Conservation (phyloP, 2,797 vertebrate species). For the Semotilus atromaculatus region DNA sequence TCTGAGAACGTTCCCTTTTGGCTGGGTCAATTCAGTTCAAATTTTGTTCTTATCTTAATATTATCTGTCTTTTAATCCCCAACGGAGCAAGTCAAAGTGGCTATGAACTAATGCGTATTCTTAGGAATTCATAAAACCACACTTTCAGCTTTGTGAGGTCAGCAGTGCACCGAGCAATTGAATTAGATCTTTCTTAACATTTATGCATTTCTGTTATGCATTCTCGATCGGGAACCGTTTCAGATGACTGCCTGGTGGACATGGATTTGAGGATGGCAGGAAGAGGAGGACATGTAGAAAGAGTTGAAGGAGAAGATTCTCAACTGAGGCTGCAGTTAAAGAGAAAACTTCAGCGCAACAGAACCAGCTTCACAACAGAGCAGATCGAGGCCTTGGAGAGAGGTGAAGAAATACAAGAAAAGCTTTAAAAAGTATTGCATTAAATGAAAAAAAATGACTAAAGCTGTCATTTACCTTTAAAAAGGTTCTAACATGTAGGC, state of each 20-base stretch:
- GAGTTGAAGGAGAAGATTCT: slow-evolving; percentile 78
- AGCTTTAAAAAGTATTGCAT: background rate
- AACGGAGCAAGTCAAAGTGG: too few relatives aligned
- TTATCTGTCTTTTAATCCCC: background rate
- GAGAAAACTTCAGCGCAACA: slow-evolving; percentile 87
- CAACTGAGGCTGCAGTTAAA: slow-evolving; percentile 87
- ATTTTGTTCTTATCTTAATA: too few relatives aligned
- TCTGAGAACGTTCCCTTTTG: background rate
- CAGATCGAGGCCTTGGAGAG: slow-evolving; percentile 89
- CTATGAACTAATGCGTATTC: background rate
- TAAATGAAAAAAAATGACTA: background rate
- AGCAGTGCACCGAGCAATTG: background rate
- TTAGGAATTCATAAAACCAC: too few relatives aligned
- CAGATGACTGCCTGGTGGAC: slow-evolving; percentile 82
- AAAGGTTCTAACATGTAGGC: too few relatives aligned
- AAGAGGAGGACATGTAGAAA: slow-evolving; percentile 73
- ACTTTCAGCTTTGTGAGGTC: background rate
- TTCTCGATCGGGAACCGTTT: slow-evolving; percentile 43
- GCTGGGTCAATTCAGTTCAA: too few relatives aligned
- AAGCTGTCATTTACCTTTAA: too few relatives aligned
- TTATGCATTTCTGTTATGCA: background rate
- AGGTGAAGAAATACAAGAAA: slow-evolving; percentile 70
- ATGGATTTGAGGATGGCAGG: slow-evolving; percentile 73
- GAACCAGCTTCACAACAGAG: slow-evolving; percentile 87
- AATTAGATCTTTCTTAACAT: background rate